Percentiles rank a stretch among this genome's conserved stretches.
Conservation (phyloP, 2,888 invertebrate genomes). For the Callyntrura guangdongensis region DNA sequence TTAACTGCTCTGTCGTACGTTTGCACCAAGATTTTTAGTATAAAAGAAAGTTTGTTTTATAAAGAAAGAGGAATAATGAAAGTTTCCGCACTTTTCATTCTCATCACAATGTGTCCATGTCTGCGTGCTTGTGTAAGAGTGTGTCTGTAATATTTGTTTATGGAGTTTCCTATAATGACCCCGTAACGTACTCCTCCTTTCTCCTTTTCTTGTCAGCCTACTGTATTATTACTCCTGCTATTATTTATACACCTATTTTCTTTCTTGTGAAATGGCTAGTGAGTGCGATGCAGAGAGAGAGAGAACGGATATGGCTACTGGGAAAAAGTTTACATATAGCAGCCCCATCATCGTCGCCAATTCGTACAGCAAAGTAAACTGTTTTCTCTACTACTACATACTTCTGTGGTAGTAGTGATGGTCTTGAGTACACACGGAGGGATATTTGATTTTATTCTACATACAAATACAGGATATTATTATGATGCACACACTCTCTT, state of each 20-base stretch:
- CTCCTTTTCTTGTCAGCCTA: background rate
- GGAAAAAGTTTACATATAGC: slow-evolving; percentile 33
- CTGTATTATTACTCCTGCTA: no score
- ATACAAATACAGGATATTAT: background rate
- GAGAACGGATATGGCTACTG: background rate
- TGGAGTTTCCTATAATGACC: slow-evolving; percentile 34
- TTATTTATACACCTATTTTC: no score
- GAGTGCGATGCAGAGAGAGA: background rate
- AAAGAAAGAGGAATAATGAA: slow-evolving; percentile 48
- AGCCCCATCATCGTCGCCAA: background rate
- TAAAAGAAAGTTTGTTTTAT: slow-evolving; percentile 32
- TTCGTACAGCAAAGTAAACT: background rate
- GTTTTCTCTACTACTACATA: background rate
- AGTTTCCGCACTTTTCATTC: slow-evolving; percentile 48
- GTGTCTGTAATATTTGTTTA: slow-evolving; percentile 39
- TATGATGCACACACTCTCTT: background rate
- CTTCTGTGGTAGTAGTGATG: background rate
- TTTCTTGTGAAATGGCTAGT: background rate
- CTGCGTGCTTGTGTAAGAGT: no score
- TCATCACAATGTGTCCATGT: slow-evolving; percentile 15
- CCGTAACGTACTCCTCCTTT: slow-evolving; percentile 2
- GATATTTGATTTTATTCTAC: background rate
- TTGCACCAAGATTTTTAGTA: background rate
- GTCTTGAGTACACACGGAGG: background rate
- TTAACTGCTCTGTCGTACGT: background rate